phyloP scores from a whole-genome alignment of 2,113 vertebrate genomes.

The Panthera uncia region DNA sequence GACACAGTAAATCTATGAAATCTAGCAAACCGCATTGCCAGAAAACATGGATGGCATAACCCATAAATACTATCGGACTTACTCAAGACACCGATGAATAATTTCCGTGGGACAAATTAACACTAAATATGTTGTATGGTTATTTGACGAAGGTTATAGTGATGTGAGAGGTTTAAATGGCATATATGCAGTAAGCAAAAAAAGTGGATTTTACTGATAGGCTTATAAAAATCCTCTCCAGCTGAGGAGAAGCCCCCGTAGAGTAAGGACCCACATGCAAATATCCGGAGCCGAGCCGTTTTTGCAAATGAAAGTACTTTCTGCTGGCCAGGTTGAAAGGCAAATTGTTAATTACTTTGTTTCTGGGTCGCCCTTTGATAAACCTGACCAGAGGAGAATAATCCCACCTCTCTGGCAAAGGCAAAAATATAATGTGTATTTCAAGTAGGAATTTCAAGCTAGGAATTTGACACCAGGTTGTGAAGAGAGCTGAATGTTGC shows the following conservation, averaged over 20 bases:
- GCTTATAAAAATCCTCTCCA: constrained; percentile 51
- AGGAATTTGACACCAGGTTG: constrained; percentile 52
- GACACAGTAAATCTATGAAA: constrained; percentile 95
- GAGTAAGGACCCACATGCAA: background rate
- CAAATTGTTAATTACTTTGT: constrained; percentile 66
- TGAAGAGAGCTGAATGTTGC: background rate
- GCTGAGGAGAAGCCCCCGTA: background rate
- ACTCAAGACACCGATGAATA: constrained; percentile 90
- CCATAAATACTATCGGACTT: constrained; percentile 90
- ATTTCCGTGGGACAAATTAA: constrained; percentile 94
- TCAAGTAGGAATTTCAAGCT: constrained; percentile 56
- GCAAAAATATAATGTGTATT: constrained; percentile 4
- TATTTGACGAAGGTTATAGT: constrained; percentile 86
- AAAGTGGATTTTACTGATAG: constrained; percentile 39
- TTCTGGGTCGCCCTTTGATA: constrained; percentile 55
- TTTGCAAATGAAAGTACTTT: constrained; percentile 44
- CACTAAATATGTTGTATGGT: constrained; percentile 87
- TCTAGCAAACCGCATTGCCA: constrained; percentile 88
- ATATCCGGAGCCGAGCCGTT: constrained; percentile 28
- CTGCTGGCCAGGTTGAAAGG: constrained; percentile 47
- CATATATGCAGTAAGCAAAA: constrained; percentile 70
- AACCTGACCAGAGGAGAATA: background rate
- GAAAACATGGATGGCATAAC: constrained; percentile 90
- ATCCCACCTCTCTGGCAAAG: background rate
- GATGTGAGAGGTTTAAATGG: constrained; percentile 81